Percentiles rank a stretch among this genome's conserved stretches.
Evolutionary conservation across 2,797 vertebrate genomes (phyloP).

Genomic region (Acanthurus leucopareius): DNA sequence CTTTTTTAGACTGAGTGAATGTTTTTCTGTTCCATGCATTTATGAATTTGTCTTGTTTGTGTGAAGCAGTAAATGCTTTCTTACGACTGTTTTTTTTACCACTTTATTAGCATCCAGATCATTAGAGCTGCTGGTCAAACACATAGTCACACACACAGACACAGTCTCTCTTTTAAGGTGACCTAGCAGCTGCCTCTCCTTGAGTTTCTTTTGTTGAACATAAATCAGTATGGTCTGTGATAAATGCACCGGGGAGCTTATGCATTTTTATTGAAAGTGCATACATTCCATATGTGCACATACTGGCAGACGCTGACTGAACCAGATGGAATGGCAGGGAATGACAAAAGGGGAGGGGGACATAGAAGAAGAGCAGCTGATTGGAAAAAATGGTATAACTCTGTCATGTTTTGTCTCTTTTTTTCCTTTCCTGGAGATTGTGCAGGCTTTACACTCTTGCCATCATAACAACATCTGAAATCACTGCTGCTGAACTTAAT

Average conservation of each 20-base stretch:
- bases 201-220: conserved; percentile 13
- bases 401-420: conserved; percentile 9
- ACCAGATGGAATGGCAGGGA: background rate
- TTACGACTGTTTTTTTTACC: background rate
- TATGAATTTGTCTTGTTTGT: background rate
- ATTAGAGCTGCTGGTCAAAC: too few relatives aligned
- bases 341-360: background rate
- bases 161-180: background rate
- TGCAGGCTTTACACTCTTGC: conserved; percentile 19
- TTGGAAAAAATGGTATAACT: conserved; percentile 18
- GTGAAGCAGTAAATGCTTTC: background rate
- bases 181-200: background rate
- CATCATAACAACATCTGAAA: conserved; percentile 42
- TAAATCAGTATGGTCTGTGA: background rate
- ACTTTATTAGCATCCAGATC: background rate
- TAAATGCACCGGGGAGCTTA: conserved; percentile 4
- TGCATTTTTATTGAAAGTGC: conserved; percentile 38
- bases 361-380: background rate
- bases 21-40: background rate
- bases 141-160: background rate
- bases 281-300: conserved; percentile 15
- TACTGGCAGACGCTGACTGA: background rate
- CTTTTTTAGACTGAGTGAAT: too few relatives aligned
- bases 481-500: conserved; percentile 42
- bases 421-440: conserved; percentile 9